phyloP scores from a whole-genome alignment of 2,797 vertebrate species.

The Gymnopithys bicolor region DNA sequence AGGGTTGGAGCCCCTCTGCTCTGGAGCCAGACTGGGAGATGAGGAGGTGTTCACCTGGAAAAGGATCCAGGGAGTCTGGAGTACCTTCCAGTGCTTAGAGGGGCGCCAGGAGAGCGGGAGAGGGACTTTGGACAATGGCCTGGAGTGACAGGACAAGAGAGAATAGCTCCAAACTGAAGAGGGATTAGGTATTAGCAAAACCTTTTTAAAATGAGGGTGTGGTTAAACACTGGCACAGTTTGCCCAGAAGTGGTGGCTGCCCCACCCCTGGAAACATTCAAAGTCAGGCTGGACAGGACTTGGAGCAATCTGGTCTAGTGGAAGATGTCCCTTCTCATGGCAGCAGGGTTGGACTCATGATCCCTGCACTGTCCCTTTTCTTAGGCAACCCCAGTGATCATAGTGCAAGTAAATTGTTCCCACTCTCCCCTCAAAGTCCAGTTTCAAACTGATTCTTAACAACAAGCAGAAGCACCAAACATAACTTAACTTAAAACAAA shows the following conservation, averaged over 20 bases:
- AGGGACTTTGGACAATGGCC: background rate
- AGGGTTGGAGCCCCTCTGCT: background rate
- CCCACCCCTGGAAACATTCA: background rate
- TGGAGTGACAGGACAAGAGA: background rate
- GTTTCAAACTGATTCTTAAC: background rate
- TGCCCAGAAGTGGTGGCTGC: background rate
- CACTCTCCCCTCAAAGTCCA: background rate
- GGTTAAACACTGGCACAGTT: background rate
- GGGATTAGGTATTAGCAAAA: fast-evolving
- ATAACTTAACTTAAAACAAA: background rate
- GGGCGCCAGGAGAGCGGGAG: background rate
- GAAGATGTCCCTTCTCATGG: background rate
- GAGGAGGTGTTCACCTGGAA: background rate
- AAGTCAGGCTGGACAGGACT: background rate
- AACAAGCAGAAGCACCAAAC: background rate
- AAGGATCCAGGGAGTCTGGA: background rate
- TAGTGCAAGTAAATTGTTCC: background rate
- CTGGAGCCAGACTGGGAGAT: background rate
- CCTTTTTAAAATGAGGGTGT: fast-evolving
- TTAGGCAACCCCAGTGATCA: background rate
- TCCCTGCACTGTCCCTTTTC: background rate
- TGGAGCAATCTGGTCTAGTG: background rate
- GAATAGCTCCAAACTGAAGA: fast-evolving
- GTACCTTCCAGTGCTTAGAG: background rate
- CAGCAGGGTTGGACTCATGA: background rate